Evolutionary conservation across 2,797 vertebrate genomes (phyloP), one percentile per base, ranked within the genome.

Genomic region (Ibycter americanus): DNA sequence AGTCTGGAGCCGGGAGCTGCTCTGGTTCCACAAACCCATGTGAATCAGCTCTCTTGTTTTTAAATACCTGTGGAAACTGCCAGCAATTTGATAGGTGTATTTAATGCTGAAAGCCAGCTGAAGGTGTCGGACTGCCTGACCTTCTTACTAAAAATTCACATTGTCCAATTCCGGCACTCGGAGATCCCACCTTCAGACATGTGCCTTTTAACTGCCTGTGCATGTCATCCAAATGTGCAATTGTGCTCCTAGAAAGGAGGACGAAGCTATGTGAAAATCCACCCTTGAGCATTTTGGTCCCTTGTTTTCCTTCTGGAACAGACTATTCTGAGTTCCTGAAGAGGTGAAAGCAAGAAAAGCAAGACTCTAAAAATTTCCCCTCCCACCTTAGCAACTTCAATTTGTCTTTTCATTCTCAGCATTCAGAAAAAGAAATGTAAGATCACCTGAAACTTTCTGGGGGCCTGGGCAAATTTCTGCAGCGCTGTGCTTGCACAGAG

Each of bases 21-120:
- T 65, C 42, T 1, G 6, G 26, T 36, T 44, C 72, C 63, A 29
- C 0, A 3, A n/a, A 59, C 3, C 15, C 46, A 7, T 4, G 11
- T 2, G 34, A 23, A n/a, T 2, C 82, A n/a, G 38, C 15, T 21
- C 40, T 71, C 61, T 5, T 38, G 16, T 40, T 42, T 58, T 81
- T 38, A 15, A 72, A 62, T 3, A 21, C 26, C 32, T 31, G 29
- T 23, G 36, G 66, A 29, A 84, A 55, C 25, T 10, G 31, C 25
- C 3, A 15, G 51, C 44, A 40, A 65, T 38, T 27, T 31, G 44
- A 70, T 73, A 51, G 29, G 21, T 52, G 13, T 29, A 34, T 79
- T 79, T 67, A 61, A 67, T 56, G 68, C 79, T 27, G 27, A 36
- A 76, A 81, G 29, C 52, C 20, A 67, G 20, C n/a, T 22, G 55